A percentile compares a stretch with the other conserved stretches of the same genome.
Conservation (phyloP, 2,797 vertebrate species). For the Smutsia temminckii region DNA sequence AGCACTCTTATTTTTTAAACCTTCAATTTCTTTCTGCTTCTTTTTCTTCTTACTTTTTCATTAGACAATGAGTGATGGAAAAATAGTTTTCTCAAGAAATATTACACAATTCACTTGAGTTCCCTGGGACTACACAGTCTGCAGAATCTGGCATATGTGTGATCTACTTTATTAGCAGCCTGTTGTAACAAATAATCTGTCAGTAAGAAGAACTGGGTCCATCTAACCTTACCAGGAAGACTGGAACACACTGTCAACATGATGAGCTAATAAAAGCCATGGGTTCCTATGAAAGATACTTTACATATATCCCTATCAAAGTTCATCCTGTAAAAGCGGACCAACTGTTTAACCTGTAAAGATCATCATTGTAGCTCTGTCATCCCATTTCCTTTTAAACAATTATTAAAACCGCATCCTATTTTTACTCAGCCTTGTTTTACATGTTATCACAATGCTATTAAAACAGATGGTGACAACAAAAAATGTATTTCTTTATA, state of each 20-base stretch:
- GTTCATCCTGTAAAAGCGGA: neutral
- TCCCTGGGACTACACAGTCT: rapidly evolving
- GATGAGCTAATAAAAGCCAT: neutral
- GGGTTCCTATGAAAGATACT: neutral
- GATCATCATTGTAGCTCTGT: neutral
- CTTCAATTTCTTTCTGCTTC: neutral
- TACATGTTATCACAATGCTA: neutral
- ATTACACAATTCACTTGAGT: neutral
- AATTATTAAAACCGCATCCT: neutral
- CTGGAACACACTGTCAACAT: neutral
- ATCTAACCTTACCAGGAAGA: neutral
- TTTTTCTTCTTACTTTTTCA: neutral
- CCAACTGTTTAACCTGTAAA: neutral
- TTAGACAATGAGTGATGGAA: neutral
- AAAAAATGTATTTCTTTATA: neutral
- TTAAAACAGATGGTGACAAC: neutral
- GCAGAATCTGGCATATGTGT: rapidly evolving
- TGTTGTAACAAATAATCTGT: neutral
- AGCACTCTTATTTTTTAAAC: neutral
- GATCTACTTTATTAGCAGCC: neutral
- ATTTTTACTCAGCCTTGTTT: neutral
- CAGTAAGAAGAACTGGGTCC: neutral
- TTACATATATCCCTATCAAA: neutral
- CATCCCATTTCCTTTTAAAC: neutral
- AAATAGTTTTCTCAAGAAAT: neutral